Percentiles rank a stretch among this genome's conserved stretches.
These are phyloP conservation scores for Atrichornis clamosus DNA, from an alignment of 2,113 vertebrate species.

Conservation along the genomic window DNA sequence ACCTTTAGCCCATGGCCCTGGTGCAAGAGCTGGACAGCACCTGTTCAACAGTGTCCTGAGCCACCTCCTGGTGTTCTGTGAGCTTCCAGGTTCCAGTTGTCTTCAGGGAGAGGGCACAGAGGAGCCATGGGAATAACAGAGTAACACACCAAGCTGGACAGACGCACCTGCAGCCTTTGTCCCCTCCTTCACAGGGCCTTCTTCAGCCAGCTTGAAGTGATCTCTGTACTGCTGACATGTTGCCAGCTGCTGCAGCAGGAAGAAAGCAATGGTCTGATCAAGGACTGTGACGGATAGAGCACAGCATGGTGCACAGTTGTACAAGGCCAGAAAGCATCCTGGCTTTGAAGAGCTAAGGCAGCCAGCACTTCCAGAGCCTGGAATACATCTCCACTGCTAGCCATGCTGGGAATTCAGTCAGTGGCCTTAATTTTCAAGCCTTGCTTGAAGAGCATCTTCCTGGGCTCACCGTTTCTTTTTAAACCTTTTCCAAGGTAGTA, in stretches of 20 bases:
- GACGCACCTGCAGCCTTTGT: not conserved
- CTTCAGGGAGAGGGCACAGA: not conserved
- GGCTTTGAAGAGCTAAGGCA: not conserved
- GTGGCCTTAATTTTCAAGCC: not conserved
- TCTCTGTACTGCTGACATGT: not conserved
- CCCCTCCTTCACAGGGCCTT: not conserved
- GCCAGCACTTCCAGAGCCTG: not conserved
- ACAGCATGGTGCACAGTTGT: not conserved
- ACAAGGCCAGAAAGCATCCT: not conserved
- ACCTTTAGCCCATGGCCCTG: accelerated
- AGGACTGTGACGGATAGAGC: not conserved
- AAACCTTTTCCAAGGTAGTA: not conserved
- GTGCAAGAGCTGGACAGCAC: not conserved
- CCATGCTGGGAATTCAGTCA: not conserved
- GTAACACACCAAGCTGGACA: not conserved
- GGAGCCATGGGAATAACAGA: not conserved
- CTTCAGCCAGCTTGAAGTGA: no score
- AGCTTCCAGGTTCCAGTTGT: not conserved
- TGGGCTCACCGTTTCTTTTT: not conserved
- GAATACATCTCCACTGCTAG: no score
- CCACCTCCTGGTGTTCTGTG: accelerated
- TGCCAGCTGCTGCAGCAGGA: not conserved
- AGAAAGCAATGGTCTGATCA: not conserved
- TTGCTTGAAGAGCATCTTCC: not conserved
- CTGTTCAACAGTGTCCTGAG: not conserved